Evolutionary conservation across 1,140 invertebrate species (phyloP).

Genomic region (Physella acuta): DNA sequence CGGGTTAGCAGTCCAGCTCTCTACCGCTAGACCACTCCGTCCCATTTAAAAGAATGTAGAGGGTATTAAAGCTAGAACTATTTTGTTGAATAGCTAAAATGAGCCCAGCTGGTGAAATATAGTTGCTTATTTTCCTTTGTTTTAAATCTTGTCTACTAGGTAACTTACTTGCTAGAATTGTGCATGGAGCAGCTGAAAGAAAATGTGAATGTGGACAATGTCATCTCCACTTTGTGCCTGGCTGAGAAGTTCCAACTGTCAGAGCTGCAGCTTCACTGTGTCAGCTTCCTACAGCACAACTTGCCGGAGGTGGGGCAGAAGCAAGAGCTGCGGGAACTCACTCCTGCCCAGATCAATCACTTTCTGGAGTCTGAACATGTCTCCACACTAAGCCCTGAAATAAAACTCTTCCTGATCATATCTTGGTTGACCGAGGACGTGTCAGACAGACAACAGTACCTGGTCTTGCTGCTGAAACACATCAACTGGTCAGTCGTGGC

Average conservation of each 20-base stretch:
- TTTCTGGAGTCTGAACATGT: slow-evolving; percentile 50
- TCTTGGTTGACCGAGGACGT: slow-evolving; percentile 50
- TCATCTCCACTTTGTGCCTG: slow-evolving; percentile 65
- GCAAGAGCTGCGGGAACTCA: slow-evolving; percentile 59
- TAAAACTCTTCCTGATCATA: slow-evolving; percentile 51
- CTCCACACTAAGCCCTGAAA: slow-evolving; percentile 44
- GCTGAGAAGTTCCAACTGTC: slow-evolving; percentile 64
- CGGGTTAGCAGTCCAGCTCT: no score
- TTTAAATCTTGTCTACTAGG: slow-evolving; percentile 44
- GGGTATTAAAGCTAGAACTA: neutral
- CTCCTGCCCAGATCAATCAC: slow-evolving; percentile 49
- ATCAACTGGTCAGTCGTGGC: slow-evolving; percentile 50
- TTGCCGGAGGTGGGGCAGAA: slow-evolving; percentile 63
- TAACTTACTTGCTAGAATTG: slow-evolving; percentile 67
- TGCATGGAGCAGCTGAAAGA: slow-evolving; percentile 70
- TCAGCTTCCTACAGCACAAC: slow-evolving; percentile 39
- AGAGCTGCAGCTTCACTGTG: slow-evolving; percentile 60
- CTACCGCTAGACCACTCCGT: no score
- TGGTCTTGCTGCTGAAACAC: slow-evolving; percentile 42
- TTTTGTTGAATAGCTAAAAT: neutral
- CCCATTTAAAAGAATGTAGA: neutral
- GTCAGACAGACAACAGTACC: slow-evolving; percentile 41
- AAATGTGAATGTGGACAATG: slow-evolving; percentile 68
- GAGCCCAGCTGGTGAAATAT: neutral
- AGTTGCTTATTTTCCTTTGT: neutral